Evolutionary conservation across 1,140 invertebrate genomes (phyloP), one percentile per base, ranked within the genome.

Genomic region (Oscheius sp.): DNA sequence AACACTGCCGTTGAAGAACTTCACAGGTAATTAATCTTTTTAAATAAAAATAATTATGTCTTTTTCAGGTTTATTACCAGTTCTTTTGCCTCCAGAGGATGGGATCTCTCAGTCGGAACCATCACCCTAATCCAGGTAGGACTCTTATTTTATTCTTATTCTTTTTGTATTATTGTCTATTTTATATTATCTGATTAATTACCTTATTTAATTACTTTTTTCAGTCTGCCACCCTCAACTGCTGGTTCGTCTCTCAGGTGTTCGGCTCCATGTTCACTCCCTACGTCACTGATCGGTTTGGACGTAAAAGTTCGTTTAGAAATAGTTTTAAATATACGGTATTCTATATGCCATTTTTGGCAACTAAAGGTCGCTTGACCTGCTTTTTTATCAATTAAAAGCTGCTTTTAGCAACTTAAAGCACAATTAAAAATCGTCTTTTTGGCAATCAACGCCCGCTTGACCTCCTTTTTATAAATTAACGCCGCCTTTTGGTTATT

Each of bases 1-100:
- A 80, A 80, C 69, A 80, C 79, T 20, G 79, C 79, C 18, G 78
- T 80, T 28, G 68, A 70, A 34, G 77, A 81, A 45, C 55, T 80
- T 0, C 46, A 76, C 29, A 61, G 62, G 72, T 74, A 59, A 15
- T n/a, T 23, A 13, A 3, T 62, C 7, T 26, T 55, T 23, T 23
- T 55, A 4, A n/a, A n/a, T 55, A 13, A 13, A 7, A 7, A 13
- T 7, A 69, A 15, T 13, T 36, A 63, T 23, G 15, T 35, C 3
- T 20, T 32, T 34, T 62, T 45, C 10, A 52, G 64, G 20, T 80
- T 81, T 65, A 70, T 80, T 32, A 76, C 42, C 28, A 61, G 62
- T n/a, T 78, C 76, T 10, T 80, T 69, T 55, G 34, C n/a, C 1
- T 20, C 36, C 10, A 42, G 74, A 31, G 79, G 79, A 10, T 55